These are phyloP conservation scores for Serilophus lunatus DNA, from an alignment of 2,113 vertebrate species.

Conservation along the genomic window DNA sequence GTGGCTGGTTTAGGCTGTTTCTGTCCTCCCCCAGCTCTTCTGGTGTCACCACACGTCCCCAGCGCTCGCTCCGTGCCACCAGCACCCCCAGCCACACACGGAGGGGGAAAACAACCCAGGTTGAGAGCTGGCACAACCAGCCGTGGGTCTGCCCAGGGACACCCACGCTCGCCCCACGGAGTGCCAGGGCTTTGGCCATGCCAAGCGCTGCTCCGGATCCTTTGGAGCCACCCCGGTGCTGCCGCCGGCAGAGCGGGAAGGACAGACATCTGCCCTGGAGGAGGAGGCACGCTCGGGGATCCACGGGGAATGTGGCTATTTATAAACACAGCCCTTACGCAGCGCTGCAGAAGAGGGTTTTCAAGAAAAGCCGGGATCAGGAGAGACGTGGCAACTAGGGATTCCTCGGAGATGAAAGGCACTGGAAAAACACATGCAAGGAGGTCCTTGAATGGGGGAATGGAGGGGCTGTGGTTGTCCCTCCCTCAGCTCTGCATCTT, in stretches of 20 bases:
- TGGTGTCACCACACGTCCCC: fast-evolving
- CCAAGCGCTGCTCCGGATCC: fast-evolving
- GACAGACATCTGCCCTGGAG: background rate
- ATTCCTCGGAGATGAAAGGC: background rate
- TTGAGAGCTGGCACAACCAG: fast-evolving
- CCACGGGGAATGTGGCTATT: background rate
- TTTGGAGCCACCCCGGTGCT: fast-evolving
- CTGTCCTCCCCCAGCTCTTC: background rate
- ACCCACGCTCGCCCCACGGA: fast-evolving
- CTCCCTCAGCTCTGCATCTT: background rate
- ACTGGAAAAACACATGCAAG: fast-evolving
- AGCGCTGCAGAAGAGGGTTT: background rate
- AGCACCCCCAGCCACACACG: fast-evolving
- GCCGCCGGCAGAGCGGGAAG: background rate
- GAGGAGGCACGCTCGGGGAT: background rate
- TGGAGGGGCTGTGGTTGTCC: background rate
- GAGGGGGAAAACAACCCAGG: background rate
- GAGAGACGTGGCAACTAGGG: background rate
- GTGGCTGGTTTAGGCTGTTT: fast-evolving
- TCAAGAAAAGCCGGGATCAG: background rate
- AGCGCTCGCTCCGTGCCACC: background rate
- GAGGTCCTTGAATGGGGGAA: fast-evolving
- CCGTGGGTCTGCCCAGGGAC: fast-evolving
- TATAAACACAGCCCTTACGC: background rate
- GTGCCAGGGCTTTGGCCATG: fast-evolving